A percentile compares a stretch with the other conserved stretches of the same genome.
phyloP scores from a whole-genome alignment of 1,140 invertebrate genomes.

The Cecropterus lyciades region DNA sequence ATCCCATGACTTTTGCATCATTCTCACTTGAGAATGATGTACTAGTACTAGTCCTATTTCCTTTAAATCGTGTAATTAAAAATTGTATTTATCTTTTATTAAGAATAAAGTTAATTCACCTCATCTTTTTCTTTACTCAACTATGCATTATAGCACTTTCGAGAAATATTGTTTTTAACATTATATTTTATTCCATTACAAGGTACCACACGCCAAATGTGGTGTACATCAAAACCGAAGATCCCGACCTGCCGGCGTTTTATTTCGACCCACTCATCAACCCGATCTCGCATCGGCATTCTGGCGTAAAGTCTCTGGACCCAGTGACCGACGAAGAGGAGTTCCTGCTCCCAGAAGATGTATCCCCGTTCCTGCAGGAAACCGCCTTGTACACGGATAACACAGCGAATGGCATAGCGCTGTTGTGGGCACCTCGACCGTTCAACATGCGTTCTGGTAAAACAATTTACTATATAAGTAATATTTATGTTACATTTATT shows the following conservation, averaged over 20 bases:
- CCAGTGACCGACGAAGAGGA: constrained; percentile 97
- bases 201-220: constrained; percentile 99
- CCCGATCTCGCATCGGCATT: constrained; percentile 98
- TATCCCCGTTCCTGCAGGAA: constrained; percentile 97
- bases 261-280: constrained; percentile 99
- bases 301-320: constrained; percentile 91
- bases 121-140: too few relatives aligned
- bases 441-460: constrained; percentile 97
- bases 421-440: constrained; percentile 99
- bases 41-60: too few relatives aligned
- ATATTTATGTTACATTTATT: too few relatives aligned
- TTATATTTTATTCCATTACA: constrained; percentile 50
- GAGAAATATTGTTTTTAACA: too few relatives aligned
- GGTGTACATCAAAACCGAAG: constrained; percentile 99
- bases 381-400: constrained; percentile 99
- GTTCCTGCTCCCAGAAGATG: constrained; percentile 95
- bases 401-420: constrained; percentile 98
- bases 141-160: too few relatives aligned
- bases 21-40: too few relatives aligned
- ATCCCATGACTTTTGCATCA: too few relatives aligned
- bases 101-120: too few relatives aligned
- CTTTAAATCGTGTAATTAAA: too few relatives aligned
- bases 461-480: neutral
- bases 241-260: constrained; percentile 99
- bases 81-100: too few relatives aligned